phyloP scores from a whole-genome alignment of 2,888 invertebrate genomes.

The Aradus depressus region DNA sequence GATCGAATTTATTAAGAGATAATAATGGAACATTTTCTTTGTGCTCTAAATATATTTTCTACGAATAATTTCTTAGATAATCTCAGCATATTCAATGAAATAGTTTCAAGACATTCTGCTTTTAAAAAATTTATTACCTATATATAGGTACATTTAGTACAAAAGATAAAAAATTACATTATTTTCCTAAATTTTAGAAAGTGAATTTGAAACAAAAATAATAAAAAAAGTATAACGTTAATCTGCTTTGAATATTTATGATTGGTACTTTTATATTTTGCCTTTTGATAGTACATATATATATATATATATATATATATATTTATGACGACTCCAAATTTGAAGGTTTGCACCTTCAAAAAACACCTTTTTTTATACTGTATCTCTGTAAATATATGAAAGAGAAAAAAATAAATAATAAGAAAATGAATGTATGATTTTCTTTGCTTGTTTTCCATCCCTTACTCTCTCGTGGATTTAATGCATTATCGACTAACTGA shows the following conservation, averaged over 20 bases:
- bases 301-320: no score
- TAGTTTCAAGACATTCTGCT: no score
- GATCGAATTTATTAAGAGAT: no score
- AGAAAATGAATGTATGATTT: no score
- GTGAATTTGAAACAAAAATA: slow-evolving; percentile 6
- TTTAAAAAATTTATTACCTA: slow-evolving; percentile 1
- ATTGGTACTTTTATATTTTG: slow-evolving; percentile 23
- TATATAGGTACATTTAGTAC: background rate
- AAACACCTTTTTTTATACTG: slow-evolving; percentile 29
- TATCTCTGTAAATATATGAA: slow-evolving; percentile 31
- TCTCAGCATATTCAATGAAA: no score
- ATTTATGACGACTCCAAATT: slow-evolving; percentile 16
- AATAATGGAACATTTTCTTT: no score
- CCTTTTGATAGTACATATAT: no score
- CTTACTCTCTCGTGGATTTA: no score
- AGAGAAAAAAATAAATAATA: slow-evolving; percentile 25
- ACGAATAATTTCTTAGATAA: no score
- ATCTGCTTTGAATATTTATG: slow-evolving; percentile 16
- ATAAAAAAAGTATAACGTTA: slow-evolving; percentile 7
- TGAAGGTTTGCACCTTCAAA: slow-evolving; percentile 23
- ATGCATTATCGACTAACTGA: no score
- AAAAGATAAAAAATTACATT: slow-evolving; percentile 8
- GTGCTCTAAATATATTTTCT: no score
- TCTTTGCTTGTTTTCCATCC: no score
- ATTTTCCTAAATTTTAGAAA: slow-evolving; percentile 16